Base-by-base conservation (phyloP, 2,113 vertebrate species). In the Coptodon rendalli region DNA sequence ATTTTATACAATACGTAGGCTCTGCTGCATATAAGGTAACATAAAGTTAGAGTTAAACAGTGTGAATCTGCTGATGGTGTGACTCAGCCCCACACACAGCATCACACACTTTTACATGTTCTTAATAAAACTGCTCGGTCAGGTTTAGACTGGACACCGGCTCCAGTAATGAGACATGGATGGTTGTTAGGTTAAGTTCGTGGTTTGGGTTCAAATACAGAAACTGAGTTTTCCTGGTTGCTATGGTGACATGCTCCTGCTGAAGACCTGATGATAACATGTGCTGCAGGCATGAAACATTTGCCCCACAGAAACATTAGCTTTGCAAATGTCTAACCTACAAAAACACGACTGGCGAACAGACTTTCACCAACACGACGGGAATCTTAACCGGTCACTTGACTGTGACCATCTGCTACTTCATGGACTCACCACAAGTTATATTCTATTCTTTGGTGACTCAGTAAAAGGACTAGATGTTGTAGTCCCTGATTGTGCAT, bases 301-400 rank as follows among this genome's bases (percentile, higher is more conserved):
- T 36, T 0, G 13, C 56, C 56, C 14, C 0, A 2, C 57, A 31
- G 57, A 31, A 36, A 68, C 61, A 7, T 66, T 38, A 66, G 61
- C 34, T 66, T 38, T 5, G 34, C 6, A 66, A 5, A n/a, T 12
- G 61, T 66, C 61, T 66, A 0, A 36, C 34, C 61, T 66, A 38
- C 6, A 4, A 7, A 66, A n/a, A 66, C 59, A 0, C 3, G 61
- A 66, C 31, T 6, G 2, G 0, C 4, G 1, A n/a, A 66, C 61
- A 1, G 2, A 63, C 59, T 34, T 34, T 63, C 59, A 13, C 24
- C 56, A 34, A 34, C 59, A 34, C 3, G 59, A 36, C 16, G 16
- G 3, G 29, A 63, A 19, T 19, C 59, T 1, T 63, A 6, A 6
- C 29, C 16, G 27, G 59, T 40, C 63, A 40, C n/a, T 22, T 0